Evolutionary conservation across 1,140 invertebrate species (phyloP).

Genomic region (Archivesica marissinica): DNA sequence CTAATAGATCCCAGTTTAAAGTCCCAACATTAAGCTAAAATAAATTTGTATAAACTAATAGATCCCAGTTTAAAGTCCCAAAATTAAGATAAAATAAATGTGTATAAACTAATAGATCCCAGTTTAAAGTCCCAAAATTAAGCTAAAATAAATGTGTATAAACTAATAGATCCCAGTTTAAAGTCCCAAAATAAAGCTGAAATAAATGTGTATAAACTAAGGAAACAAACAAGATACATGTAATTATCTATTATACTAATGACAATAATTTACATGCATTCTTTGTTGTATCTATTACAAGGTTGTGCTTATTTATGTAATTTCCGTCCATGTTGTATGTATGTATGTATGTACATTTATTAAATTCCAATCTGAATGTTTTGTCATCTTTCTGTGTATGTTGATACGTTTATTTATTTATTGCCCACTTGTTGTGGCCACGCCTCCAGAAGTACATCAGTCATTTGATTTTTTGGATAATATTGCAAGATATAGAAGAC

Average conservation of each 20-base stretch:
- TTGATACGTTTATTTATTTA: too few species aligned
- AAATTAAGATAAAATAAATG: too few species aligned
- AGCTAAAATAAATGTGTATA: neutral
- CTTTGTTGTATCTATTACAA: neutral
- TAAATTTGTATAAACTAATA: too few species aligned
- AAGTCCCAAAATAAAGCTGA: neutral
- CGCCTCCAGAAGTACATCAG: too few species aligned
- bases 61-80: too few species aligned
- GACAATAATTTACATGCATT: neutral
- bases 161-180: neutral
- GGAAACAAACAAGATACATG: neutral
- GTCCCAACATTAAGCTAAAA: too few species aligned
- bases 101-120: too few species aligned
- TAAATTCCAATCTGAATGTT: neutral
- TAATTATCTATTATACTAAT: neutral
- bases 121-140: neutral
- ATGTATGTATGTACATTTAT: neutral
- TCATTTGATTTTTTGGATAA: too few species aligned
- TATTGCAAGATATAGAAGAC: too few species aligned
- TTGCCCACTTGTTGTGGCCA: too few species aligned
- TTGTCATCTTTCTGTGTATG: too few species aligned
- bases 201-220: neutral
- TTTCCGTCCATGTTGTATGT: constrained; percentile 24
- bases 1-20: too few species aligned
- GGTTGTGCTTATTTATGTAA: neutral